Conservation (phyloP, 2,888 invertebrate species). For the Oligia latruncula region DNA sequence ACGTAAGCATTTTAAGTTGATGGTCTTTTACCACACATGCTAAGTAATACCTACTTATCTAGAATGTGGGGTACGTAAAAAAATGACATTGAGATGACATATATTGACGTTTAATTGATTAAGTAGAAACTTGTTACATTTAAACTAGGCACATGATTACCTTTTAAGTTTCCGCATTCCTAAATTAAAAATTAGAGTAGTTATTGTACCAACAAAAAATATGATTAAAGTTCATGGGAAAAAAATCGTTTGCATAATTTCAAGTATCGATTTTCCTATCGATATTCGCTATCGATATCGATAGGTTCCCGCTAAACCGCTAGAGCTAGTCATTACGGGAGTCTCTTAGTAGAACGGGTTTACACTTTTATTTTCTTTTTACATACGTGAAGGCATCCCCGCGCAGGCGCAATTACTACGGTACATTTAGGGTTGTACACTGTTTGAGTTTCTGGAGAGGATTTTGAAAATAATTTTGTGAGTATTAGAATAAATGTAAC, state of each 20-base stretch:
- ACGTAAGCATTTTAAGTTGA: slow-evolving; percentile 14
- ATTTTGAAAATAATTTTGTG: neutral
- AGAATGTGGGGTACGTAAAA: neutral
- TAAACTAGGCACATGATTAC: slow-evolving; percentile 9
- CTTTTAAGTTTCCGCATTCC: slow-evolving; percentile 49
- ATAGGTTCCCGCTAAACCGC: slow-evolving; percentile 72
- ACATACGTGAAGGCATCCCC: slow-evolving; percentile 82
- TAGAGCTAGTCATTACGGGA: slow-evolving; percentile 83
- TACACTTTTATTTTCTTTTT: slow-evolving; percentile 84
- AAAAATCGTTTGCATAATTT: slow-evolving; percentile 33
- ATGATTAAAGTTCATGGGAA: neutral
- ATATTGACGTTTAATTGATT: slow-evolving; percentile 9
- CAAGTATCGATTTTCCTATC: slow-evolving; percentile 16
- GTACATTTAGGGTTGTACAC: slow-evolving; percentile 67
- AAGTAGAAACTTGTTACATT: slow-evolving; percentile 20
- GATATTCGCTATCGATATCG: slow-evolving; percentile 63
- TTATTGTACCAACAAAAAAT: slow-evolving; percentile 22
- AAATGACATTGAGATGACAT: neutral
- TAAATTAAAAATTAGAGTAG: slow-evolving; percentile 22
- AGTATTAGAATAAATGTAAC: neutral
- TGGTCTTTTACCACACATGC: slow-evolving; percentile 13
- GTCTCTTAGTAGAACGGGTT: slow-evolving; percentile 84
- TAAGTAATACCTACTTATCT: neutral
- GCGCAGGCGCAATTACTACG: slow-evolving; percentile 79
- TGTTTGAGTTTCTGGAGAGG: neutral